Evolutionary conservation across 2,797 vertebrate genomes (phyloP).

Genomic region (Streptopelia turtur): DNA sequence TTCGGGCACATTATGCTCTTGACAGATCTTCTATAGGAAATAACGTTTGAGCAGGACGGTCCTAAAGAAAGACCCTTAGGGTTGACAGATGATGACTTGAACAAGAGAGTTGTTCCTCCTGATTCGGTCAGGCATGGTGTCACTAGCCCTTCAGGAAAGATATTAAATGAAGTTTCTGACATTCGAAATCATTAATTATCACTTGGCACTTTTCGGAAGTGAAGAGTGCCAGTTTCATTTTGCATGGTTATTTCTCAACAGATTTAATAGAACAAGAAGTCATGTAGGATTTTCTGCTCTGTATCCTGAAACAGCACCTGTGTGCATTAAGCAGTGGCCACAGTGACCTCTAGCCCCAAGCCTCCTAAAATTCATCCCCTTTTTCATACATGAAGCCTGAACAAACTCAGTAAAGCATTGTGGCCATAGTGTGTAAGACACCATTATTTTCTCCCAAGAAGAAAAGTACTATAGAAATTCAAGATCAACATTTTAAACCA

Average conservation of each 20-base stretch:
- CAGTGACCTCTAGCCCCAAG: background rate
- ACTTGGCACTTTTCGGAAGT: background rate
- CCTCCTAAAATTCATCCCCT: background rate
- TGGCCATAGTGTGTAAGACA: background rate
- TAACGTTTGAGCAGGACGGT: background rate
- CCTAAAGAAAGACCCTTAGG: background rate
- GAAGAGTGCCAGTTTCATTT: background rate
- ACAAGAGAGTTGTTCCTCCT: background rate
- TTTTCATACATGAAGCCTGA: background rate
- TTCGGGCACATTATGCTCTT: fast-evolving
- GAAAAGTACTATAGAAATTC: slow-evolving; percentile 30
- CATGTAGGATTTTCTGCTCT: background rate
- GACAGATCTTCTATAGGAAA: background rate
- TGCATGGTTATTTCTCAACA: background rate
- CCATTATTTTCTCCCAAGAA: background rate
- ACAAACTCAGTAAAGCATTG: background rate
- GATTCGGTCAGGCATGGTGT: background rate
- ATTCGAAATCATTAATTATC: slow-evolving; percentile 28
- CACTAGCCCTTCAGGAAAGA: background rate
- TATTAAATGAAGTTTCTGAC: slow-evolving; percentile 4
- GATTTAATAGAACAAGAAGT: background rate
- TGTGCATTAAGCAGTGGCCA: background rate
- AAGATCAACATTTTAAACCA: slow-evolving; percentile 18
- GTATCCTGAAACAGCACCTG: background rate
- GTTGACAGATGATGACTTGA: background rate